Evolutionary conservation across 2,113 vertebrate species (phyloP).

Genomic region (Piaya cayana): DNA sequence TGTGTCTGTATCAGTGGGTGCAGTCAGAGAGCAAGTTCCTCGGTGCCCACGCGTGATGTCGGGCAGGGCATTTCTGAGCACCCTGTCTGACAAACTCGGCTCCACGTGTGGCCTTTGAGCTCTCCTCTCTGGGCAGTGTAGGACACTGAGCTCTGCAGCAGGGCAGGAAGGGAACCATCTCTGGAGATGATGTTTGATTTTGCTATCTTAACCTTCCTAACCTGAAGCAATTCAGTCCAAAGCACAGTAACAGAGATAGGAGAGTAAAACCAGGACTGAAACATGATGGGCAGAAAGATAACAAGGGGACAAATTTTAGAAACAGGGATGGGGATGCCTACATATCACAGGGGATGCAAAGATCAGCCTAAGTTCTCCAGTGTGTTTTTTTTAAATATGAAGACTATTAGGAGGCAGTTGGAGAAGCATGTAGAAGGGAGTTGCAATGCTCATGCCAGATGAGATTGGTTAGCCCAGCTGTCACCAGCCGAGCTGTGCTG

Average conservation of each 20-base stretch:
- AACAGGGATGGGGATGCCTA: neutral
- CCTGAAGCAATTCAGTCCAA: neutral
- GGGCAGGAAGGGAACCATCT: neutral
- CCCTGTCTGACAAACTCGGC: neutral
- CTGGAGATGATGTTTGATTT: neutral
- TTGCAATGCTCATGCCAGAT: neutral
- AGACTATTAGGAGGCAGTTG: neutral
- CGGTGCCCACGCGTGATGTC: neutral
- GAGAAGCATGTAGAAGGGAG: neutral
- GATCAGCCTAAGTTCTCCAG: neutral
- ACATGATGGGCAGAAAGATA: neutral
- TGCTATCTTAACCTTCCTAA: neutral
- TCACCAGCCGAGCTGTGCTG: neutral
- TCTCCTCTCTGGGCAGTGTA: neutral
- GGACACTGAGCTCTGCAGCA: neutral
- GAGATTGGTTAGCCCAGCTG: neutral
- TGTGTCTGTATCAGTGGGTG: neutral
- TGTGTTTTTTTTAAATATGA: neutral
- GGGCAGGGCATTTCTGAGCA: neutral
- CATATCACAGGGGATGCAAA: neutral
- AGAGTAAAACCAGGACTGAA: neutral
- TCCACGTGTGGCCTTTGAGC: neutral
- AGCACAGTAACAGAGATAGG: neutral
- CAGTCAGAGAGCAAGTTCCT: neutral
- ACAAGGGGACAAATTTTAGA: neutral